These are phyloP conservation scores for Thymelicus lineola DNA, from an alignment of 2,888 invertebrate genomes.

Conservation along the genomic window DNA sequence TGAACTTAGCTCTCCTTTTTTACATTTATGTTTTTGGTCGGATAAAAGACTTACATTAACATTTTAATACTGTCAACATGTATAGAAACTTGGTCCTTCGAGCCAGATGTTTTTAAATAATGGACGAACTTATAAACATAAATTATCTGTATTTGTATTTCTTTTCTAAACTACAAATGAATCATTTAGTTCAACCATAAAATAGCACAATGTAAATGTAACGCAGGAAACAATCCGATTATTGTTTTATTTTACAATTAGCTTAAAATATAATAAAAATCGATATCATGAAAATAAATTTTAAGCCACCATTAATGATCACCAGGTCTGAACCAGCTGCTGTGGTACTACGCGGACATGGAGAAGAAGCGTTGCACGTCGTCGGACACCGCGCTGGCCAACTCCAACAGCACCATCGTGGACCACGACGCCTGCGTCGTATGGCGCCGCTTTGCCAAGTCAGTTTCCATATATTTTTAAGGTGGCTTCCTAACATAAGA, in stretches of 20 bases:
- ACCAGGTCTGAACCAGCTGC: constrained; percentile 91
- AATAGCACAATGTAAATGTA: too few relatives aligned
- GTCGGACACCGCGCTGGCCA: constrained; percentile 72
- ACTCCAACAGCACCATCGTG: constrained; percentile 69
- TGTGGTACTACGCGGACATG: constrained; percentile 97
- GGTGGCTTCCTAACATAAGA: too few relatives aligned
- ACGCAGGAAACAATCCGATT: too few relatives aligned
- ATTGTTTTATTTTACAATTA: too few relatives aligned
- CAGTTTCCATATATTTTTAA: constrained; percentile 51
- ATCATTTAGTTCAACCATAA: too few relatives aligned
- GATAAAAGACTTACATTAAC: too few relatives aligned
- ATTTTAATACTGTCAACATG: too few relatives aligned
- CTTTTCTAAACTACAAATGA: too few relatives aligned
- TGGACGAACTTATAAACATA: neutral
- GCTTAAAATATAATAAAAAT: too few relatives aligned
- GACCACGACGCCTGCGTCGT: constrained; percentile 93
- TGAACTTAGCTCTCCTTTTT: too few relatives aligned
- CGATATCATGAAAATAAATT: neutral
- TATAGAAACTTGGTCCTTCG: neutral
- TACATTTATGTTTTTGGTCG: too few relatives aligned
- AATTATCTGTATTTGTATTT: too few relatives aligned
- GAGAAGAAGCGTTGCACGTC: constrained; percentile 92
- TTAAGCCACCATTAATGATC: neutral
- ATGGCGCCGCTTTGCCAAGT: constrained; percentile 96
- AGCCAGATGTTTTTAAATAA: neutral